Base-by-base conservation (phyloP, 2,113 vertebrate species). In the Lycocorax pyrrhopterus region DNA sequence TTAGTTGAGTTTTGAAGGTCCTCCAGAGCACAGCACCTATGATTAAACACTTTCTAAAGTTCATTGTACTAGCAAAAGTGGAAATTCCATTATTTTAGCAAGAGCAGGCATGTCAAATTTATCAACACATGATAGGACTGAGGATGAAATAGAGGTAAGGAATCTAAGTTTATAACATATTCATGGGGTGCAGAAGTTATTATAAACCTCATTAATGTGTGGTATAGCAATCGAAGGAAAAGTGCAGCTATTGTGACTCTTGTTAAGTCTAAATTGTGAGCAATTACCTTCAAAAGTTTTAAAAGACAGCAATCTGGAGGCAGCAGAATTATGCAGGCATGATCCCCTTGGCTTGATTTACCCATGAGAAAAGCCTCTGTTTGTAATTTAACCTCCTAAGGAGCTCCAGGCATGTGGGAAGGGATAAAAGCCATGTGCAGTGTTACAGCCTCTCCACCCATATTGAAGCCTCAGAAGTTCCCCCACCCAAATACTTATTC, bases 41-140 rank as follows among this genome's bases (percentile, higher is more conserved):
- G 96, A 97, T 97, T 98, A 97, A 96, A 96, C 92, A 92, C 96
- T 97, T 97, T 97, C 86, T 90, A 90, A 96, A 97, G 92, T 97
- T 90, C 89, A 95, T 95, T 95, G 88, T 91, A 53, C 66, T 71
- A 63, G 83, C 39, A 92, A 87, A 96, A 97, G 71, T 94, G 91
- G 87, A 96, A 96, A 92, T 90, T 78, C 93, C 82, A 97, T 97
- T 97, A 96, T 94, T 96, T 96, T 96, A 95, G 90, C 89, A 79
- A 94, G 93, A 96, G 87, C 63, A 80, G 90, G 89, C 93, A 94
- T 93, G 94, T 94, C 90, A 94, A 84, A 96, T 95, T 90, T 94
- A 87, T 95, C 90, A 91, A 89, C 15, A 27, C 80, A 71, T 72
- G 86, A 91, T 86, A 87, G 49, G 77, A 69, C 47, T 91, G 63